phyloP scores from a whole-genome alignment of 1,140 invertebrate species.

The Anadara kagoshimensis region DNA sequence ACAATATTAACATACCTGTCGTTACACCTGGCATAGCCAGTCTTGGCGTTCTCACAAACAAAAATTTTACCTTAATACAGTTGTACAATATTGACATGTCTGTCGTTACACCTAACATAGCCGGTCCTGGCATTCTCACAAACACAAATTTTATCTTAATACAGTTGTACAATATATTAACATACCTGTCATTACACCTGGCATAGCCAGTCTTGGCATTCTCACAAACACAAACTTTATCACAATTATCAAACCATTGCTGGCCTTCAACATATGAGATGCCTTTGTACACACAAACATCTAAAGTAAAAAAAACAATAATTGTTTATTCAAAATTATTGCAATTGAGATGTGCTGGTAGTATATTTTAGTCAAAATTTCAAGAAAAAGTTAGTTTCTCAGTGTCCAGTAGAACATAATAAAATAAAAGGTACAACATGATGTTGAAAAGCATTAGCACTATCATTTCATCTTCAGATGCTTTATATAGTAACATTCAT shows the following conservation, averaged over 20 bases:
- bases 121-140: conserved; percentile 46
- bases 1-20: conserved; percentile 45
- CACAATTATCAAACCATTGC: conserved; percentile 60
- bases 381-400: too few species aligned
- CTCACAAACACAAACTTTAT: conserved; percentile 49
- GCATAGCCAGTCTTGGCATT: conserved; percentile 40
- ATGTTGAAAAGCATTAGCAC: too few species aligned
- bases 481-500: too few species aligned
- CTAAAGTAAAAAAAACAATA: conserved; percentile 32
- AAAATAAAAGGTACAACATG: too few species aligned
- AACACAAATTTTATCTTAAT: conserved; percentile 38
- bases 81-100: conserved; percentile 28
- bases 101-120: conserved; percentile 50
- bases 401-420: too few species aligned
- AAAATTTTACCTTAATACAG: too few species aligned
- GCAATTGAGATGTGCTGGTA: too few species aligned
- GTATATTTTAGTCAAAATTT: too few species aligned
- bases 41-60: conserved; percentile 48
- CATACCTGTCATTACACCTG: conserved; percentile 53
- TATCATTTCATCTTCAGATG: too few species aligned
- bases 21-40: conserved; percentile 46
- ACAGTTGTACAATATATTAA: neutral
- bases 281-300: conserved; percentile 57
- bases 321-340: too few species aligned
- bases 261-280: conserved; percentile 54